Base-by-base conservation (phyloP, 2,113 vertebrate species). In the Lethenteron reissneri region DNA sequence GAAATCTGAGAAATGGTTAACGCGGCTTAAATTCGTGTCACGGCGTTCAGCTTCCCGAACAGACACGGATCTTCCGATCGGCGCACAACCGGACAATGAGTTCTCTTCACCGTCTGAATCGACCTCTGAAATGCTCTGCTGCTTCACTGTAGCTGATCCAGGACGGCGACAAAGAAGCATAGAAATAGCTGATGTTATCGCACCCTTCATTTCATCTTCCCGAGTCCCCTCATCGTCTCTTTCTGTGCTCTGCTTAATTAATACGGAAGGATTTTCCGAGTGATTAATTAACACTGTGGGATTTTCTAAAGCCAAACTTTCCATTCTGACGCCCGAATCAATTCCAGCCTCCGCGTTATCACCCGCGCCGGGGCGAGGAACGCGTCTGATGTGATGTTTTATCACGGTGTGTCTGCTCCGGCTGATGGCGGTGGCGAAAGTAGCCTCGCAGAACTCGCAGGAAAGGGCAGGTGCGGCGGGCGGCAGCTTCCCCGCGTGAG, bases 261-360 rank as follows among this genome's bases (percentile, higher is more conserved):
- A 68, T 68, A 68, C 64, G n/a, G 25, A 68, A 68, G 64, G 64
- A 68, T 68, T 68, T 68, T 68, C 64, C 25, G 64, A 68, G 64
- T 68, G 64, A 68, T 68, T 68, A 68, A 68, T 68, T 68, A 68
- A 10, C 64, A 68, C 64, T 68, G 25, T 17, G 64, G 64, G 64
- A 68, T 68, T 68, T 68, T 68, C 64, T 68, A 68, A 68, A 68
- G 64, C 9, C 64, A n/a, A 68, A 68, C 64, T 68, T 68, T 68
- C 64, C 64, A 68, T 68, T 68, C 64, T 68, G 64, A 68, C 25
- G 64, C 64, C 64, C 64, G 25, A 68, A 68, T 68, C 64, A 68
- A 68, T 68, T 68, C 64, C 11, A 68, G n/a, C 25, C 25, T 25
- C 25, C n/a, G 25, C n/a, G 9, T 68, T 25, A 68, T 68, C 25